Evolutionary conservation across 2,888 invertebrate genomes (phyloP), one percentile per base, ranked within the genome.

Genomic region (Amphimallon solstitiale): DNA sequence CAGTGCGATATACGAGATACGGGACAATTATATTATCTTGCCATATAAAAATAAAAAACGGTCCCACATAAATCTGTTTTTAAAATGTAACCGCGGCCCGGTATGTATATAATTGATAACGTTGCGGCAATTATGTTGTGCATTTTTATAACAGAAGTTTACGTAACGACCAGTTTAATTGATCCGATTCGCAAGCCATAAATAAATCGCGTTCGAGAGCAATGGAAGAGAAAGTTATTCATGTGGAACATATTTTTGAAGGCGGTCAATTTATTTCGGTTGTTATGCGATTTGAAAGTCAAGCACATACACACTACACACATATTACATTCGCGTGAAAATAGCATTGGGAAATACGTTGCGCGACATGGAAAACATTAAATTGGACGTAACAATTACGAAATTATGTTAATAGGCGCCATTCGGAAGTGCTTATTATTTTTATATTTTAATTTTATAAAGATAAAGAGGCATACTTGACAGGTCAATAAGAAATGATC

Each of bases 1-100:
- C 38, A 21, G 21, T 54, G 23, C 40, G 21, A n/a, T 10, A 54
- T 23, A 51, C 54, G 21, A n/a, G 21, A 54, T 23, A 51, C 54
- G 19, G 21, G 56, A 59, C 45, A 59, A 43, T 45, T 59, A n/a
- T n/a, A 59, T 59, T 59, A 59, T 59, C 45, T 43, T 43, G 56
- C 15, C 43, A 59, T n/a, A n/a, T 59, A 43, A 59, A 59, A 59
- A 43, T 45, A 43, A 59, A 54, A 43, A 54, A 54, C 23, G 29
- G 43, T 29, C 56, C 23, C 15, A 54, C 54, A 34, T 43, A 45
- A 43, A 59, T 59, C 45, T 43, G 38, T 5, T 7, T 29, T 29
- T 7, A 29, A 29, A 29, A 29, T 29, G 1, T 29, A 29, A 9
- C 9, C 29, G 29, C 5, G 1, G 29, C 29, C 29, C 6, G 7